Conservation (phyloP, 2,797 vertebrate species). For the Aphelocoma californica region DNA sequence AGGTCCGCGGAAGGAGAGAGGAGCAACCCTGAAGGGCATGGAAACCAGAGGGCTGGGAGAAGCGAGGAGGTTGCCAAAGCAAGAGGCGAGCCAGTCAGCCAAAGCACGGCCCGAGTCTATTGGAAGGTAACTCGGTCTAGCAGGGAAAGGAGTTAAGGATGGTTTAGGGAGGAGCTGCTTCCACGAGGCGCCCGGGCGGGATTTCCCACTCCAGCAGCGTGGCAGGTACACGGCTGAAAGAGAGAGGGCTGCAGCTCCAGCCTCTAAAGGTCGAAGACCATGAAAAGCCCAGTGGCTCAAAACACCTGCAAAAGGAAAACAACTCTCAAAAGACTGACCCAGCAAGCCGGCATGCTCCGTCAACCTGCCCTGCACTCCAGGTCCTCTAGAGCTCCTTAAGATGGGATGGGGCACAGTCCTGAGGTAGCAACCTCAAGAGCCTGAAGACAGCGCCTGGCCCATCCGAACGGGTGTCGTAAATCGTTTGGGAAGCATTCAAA, state of each 20-base stretch:
- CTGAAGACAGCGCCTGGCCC: constrained; percentile 24
- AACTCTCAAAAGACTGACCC: constrained; percentile 63
- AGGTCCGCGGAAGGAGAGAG: constrained; percentile 4
- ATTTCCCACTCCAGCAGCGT: constrained; percentile 61
- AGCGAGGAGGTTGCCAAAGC: constrained; percentile 64
- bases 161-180: constrained; percentile 61
- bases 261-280: constrained; percentile 61
- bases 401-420: not conserved
- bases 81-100: constrained; percentile 32
- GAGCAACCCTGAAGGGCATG: constrained; percentile 39
- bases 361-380: constrained; percentile 33
- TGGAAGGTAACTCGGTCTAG: constrained; percentile 53
- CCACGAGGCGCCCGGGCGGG: constrained; percentile 53
- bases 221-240: constrained; percentile 56
- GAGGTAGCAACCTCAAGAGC: constrained; percentile 35
- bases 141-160: constrained; percentile 58
- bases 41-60: constrained; percentile 58
- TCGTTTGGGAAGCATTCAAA: constrained; percentile 38
- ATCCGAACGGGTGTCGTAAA: not conserved
- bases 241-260: constrained; percentile 63
- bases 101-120: constrained; percentile 53
- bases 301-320: constrained; percentile 69
- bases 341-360: constrained; percentile 14
- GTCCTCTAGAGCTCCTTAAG: constrained; percentile 35
- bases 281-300: constrained; percentile 63